These are phyloP conservation scores for Phasianus colchicus DNA, from an alignment of 2,113 vertebrate species.

Conservation along the genomic window DNA sequence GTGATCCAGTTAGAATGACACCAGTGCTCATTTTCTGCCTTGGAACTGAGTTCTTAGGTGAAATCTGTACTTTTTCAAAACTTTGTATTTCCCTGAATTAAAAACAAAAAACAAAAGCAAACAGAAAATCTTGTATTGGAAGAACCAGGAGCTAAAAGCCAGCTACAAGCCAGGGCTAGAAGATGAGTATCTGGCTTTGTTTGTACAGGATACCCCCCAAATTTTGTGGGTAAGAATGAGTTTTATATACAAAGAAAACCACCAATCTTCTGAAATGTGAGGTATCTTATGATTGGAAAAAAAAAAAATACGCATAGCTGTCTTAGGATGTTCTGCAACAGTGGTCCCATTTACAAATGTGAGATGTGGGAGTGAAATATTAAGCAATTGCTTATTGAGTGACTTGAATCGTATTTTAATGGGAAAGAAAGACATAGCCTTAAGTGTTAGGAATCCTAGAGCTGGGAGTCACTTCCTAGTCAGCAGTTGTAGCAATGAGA, in stretches of 20 bases:
- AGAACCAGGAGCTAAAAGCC: background rate
- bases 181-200: background rate
- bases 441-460: constrained; percentile 22
- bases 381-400: constrained; percentile 36
- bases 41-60: background rate
- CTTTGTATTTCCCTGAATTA: background rate
- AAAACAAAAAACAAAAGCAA: background rate
- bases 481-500: background rate
- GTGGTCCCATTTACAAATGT: background rate
- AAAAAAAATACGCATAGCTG: background rate
- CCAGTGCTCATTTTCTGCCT: background rate
- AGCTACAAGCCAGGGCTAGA: background rate
- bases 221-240: background rate
- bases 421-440: constrained; percentile 24
- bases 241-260: background rate
- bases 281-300: background rate
- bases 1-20: background rate
- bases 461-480: background rate
- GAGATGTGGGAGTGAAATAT: background rate
- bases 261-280: background rate
- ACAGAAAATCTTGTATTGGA: background rate
- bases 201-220: background rate
- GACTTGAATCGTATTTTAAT: constrained; percentile 25
- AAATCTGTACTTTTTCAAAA: background rate
- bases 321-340: background rate